These are phyloP conservation scores for Rhabdomys dilectus DNA, from an alignment of 2,113 vertebrate species.

Conservation along the genomic window DNA sequence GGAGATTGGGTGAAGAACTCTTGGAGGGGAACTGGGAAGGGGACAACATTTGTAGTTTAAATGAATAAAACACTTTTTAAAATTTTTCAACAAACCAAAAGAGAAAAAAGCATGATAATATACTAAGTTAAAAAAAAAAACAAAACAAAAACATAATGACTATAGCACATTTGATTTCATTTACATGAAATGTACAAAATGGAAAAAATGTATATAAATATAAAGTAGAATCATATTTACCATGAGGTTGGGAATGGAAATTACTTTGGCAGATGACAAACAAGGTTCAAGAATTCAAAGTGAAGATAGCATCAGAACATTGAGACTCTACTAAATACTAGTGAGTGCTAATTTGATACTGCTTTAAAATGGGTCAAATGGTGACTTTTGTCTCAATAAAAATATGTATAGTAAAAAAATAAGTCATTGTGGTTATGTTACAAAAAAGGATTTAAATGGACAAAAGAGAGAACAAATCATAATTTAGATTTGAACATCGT, in stretches of 20 bases:
- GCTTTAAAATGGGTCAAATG: background rate
- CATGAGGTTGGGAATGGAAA: background rate
- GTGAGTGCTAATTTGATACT: background rate
- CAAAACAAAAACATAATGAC: background rate
- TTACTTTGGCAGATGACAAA: background rate
- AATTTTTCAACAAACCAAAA: too few relatives aligned
- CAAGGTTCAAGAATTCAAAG: background rate
- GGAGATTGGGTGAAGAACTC: too few relatives aligned
- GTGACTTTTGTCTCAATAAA: background rate
- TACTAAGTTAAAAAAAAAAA: background rate
- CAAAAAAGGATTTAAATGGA: background rate
- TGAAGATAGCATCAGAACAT: background rate
- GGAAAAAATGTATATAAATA: background rate
- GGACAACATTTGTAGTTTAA: too few relatives aligned
- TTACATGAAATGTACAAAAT: background rate
- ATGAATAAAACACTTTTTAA: too few relatives aligned
- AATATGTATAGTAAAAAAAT: background rate
- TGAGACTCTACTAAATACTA: background rate
- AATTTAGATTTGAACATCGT: background rate
- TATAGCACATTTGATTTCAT: background rate
- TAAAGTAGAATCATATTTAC: background rate
- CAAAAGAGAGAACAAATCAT: background rate
- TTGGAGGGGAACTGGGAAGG: too few relatives aligned
- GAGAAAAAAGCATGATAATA: background rate
- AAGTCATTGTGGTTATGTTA: too few relatives aligned